Conservation (phyloP, 2,113 vertebrate species). For the Xiphorhynchus elegans region DNA sequence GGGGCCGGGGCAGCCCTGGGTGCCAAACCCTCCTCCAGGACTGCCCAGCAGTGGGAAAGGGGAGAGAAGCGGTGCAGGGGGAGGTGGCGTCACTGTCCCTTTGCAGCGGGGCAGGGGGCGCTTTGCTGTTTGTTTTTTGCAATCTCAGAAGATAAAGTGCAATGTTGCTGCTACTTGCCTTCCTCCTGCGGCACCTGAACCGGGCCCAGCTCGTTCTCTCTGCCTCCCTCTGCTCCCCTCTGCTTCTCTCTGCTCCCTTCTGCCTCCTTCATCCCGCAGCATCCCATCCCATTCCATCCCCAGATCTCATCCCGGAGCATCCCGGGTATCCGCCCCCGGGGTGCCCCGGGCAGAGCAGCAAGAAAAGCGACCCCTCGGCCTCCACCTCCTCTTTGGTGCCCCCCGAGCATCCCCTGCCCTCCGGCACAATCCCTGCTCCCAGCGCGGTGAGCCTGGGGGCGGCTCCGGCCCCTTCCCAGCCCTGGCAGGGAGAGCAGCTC, state of each 20-base stretch:
- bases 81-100: neutral
- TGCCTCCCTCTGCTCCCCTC: neutral
- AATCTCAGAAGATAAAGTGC: slow-evolving; percentile 26
- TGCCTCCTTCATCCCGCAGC: neutral
- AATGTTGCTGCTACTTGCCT: neutral
- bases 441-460: rapidly evolving
- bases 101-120: neutral
- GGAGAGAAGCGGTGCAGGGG: neutral
- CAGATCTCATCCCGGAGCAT: neutral
- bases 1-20: neutral
- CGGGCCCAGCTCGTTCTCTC: neutral
- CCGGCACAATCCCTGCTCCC: neutral
- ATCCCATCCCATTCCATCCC: too few species aligned
- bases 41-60: neutral
- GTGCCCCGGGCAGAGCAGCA: neutral
- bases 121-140: neutral
- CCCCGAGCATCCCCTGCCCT: neutral
- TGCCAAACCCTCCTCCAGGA: neutral
- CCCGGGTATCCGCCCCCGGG: neutral
- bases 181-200: neutral
- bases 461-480: neutral
- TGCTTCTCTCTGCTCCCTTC: neutral
- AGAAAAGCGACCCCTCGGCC: neutral
- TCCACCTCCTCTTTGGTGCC: neutral
- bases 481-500: too few species aligned